These are phyloP conservation scores for Gobio occitaniae DNA, from an alignment of 2,797 vertebrate genomes.

Conservation along the genomic window DNA sequence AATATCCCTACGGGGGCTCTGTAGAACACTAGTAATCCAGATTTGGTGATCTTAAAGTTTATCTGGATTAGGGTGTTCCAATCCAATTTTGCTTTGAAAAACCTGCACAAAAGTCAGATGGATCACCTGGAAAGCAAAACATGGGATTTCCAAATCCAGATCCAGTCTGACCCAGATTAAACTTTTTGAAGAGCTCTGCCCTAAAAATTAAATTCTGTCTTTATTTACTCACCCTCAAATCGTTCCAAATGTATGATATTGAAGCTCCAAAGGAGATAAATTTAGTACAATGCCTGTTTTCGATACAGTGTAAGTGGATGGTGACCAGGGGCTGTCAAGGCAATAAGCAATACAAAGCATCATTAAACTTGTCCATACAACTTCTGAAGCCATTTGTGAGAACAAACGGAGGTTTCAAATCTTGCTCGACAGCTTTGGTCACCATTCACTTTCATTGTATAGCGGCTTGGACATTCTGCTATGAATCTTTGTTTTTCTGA, in stretches of 20 bases:
- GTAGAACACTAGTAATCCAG: too few species aligned
- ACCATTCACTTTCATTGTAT: neutral
- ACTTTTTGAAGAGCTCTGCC: too few species aligned
- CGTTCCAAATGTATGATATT: too few species aligned
- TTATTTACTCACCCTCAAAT: neutral
- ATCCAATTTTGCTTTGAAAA: too few species aligned
- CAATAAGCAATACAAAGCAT: neutral
- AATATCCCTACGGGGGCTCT: too few species aligned
- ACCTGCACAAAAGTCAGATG: too few species aligned
- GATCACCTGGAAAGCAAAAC: too few species aligned
- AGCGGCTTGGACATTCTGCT: neutral
- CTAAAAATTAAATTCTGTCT: neutral
- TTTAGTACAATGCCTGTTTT: neutral
- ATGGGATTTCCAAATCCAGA: too few species aligned
- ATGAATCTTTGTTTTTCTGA: neutral
- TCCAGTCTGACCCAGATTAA: too few species aligned
- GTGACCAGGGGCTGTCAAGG: neutral
- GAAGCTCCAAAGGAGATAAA: neutral
- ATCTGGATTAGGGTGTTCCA: too few species aligned
- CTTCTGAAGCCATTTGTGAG: neutral
- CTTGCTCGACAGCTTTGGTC: neutral
- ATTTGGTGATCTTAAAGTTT: too few species aligned
- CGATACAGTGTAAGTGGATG: neutral
- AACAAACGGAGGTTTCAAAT: neutral
- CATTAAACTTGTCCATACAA: neutral